Percentiles rank a stretch among this genome's conserved stretches.
These are phyloP conservation scores for Hippolais icterina DNA, from an alignment of 2,113 vertebrate species.

Conservation along the genomic window DNA sequence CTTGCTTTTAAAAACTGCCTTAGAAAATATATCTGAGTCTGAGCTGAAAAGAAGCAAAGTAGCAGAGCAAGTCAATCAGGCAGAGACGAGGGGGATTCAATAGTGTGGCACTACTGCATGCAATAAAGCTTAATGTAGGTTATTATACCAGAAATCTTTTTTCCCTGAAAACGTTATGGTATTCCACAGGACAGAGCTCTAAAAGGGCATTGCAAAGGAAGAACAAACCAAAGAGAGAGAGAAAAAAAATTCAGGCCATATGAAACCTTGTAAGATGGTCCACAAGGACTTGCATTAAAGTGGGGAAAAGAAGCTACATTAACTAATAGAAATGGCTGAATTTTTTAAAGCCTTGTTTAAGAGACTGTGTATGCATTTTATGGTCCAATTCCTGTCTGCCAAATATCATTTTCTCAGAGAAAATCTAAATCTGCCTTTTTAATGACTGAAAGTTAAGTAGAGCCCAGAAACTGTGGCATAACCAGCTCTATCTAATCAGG, in stretches of 20 bases:
- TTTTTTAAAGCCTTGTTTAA: not conserved
- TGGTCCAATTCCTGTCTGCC: not conserved
- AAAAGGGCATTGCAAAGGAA: not conserved
- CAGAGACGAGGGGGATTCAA: not conserved
- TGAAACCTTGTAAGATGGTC: not conserved
- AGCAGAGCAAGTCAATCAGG: not conserved
- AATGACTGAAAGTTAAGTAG: not conserved
- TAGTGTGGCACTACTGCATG: not conserved
- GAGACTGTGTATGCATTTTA: not conserved
- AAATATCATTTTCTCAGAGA: not conserved
- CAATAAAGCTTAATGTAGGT: not conserved
- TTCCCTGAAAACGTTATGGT: not conserved
- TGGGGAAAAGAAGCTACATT: accelerated
- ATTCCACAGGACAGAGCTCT: not conserved
- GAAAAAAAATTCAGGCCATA: not conserved
- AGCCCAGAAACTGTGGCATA: not conserved
- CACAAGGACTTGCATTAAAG: not conserved
- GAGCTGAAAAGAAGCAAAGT: not conserved
- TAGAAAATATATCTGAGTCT: not conserved
- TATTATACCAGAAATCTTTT: not conserved
- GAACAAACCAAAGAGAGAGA: not conserved
- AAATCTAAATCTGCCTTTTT: not conserved
- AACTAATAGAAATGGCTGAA: not conserved
- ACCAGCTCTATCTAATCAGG: not conserved
- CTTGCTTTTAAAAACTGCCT: not conserved